These are phyloP conservation scores for Setophaga coronata DNA, from an alignment of 2,113 vertebrate species.

Conservation along the genomic window DNA sequence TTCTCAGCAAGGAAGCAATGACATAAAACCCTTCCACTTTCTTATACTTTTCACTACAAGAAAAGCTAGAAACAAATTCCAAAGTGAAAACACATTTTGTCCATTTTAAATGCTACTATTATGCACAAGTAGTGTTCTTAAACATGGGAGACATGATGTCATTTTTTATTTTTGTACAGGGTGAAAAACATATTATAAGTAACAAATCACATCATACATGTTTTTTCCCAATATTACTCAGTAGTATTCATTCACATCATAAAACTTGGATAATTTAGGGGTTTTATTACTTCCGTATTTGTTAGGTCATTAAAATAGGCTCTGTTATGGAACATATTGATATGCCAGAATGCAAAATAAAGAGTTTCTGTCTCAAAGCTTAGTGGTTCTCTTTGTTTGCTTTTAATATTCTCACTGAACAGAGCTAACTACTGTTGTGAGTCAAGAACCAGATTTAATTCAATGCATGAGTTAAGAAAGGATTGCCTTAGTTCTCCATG, in stretches of 20 bases:
- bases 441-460: background rate
- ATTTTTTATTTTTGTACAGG: background rate
- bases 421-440: background rate
- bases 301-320: background rate
- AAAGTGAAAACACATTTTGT: background rate
- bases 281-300: background rate
- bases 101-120: background rate
- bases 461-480: background rate
- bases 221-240: rapidly evolving
- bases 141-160: rapidly evolving
- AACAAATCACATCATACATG: rapidly evolving
- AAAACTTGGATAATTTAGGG: background rate
- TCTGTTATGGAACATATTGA: background rate
- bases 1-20: background rate
- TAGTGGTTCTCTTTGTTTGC: background rate
- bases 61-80: background rate
- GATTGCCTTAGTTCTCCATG: background rate
- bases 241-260: background rate
- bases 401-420: background rate
- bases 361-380: background rate
- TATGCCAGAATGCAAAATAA: background rate
- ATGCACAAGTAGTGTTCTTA: background rate
- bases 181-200: background rate
- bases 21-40: background rate
- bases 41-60: background rate